phyloP scores from a whole-genome alignment of 2,888 invertebrate species.

The Mythimna impura region DNA sequence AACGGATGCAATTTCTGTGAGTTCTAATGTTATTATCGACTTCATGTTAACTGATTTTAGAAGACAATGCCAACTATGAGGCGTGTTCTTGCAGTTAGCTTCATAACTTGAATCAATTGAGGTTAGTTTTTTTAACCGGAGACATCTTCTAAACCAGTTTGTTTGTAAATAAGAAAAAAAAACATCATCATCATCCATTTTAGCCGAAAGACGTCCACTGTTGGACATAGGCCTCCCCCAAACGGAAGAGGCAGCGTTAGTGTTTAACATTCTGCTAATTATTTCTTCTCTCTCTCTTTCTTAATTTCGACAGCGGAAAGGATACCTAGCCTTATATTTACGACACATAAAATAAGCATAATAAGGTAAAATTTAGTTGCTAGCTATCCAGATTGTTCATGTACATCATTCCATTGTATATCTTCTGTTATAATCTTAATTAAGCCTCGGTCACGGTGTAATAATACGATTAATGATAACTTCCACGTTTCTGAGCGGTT shows the following conservation, averaged over 20 bases:
- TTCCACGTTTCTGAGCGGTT: conserved; percentile 76
- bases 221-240: too few species aligned
- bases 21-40: neutral
- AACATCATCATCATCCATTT: too few species aligned
- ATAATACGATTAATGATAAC: conserved; percentile 81
- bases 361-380: conserved; percentile 52
- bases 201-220: too few species aligned
- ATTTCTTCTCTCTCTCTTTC: neutral
- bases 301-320: conserved; percentile 30
- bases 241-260: too few species aligned
- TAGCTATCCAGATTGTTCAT: conserved; percentile 49
- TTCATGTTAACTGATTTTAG: neutral
- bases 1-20: neutral
- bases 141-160: too few species aligned
- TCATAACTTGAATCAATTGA: conserved; percentile 9
- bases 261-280: conserved; percentile 1
- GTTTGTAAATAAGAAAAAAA: too few species aligned
- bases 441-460: conserved; percentile 81
- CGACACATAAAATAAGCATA: conserved; percentile 35
- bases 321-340: conserved; percentile 27
- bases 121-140: neutral
- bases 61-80: neutral
- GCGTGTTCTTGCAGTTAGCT: conserved; percentile 3
- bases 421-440: conserved; percentile 81
- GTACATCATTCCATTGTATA: conserved; percentile 66